These are phyloP conservation scores for Philereme vetulata DNA, from an alignment of 2,888 invertebrate genomes.

Conservation along the genomic window DNA sequence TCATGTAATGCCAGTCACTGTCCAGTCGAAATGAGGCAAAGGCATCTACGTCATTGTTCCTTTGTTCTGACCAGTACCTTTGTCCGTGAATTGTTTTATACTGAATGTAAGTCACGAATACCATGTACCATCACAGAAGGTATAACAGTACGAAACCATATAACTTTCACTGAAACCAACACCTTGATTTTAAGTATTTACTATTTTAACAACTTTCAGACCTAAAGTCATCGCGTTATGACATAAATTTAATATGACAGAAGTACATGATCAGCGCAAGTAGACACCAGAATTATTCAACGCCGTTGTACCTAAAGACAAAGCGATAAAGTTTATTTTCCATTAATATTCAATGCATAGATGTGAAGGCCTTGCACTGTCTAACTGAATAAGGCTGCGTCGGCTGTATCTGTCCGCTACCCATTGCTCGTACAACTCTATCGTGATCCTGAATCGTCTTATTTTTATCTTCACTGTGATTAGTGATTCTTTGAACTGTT, in stretches of 20 bases:
- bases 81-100: constrained; percentile 82
- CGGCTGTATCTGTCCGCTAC: constrained; percentile 60
- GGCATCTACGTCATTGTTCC: constrained; percentile 76
- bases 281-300: neutral
- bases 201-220: no score
- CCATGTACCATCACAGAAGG: constrained; percentile 55
- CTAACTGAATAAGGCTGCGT: constrained; percentile 71
- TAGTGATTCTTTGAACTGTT: constrained; percentile 8
- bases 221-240: no score
- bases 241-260: no score
- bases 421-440: constrained; percentile 65
- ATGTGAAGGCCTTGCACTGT: constrained; percentile 38
- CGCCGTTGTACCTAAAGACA: neutral
- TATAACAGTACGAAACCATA: neutral
- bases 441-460: constrained; percentile 41
- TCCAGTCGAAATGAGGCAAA: constrained; percentile 77
- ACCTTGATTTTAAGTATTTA: neutral
- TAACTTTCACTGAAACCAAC: constrained; percentile 9
- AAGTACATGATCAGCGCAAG: no score
- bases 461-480: constrained; percentile 30
- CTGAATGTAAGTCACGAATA: constrained; percentile 83
- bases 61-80: constrained; percentile 80
- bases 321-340: constrained; percentile 1
- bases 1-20: constrained; percentile 49
- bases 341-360: neutral